phyloP scores from a whole-genome alignment of 1,140 invertebrate genomes.

The Platyscapa corneri region DNA sequence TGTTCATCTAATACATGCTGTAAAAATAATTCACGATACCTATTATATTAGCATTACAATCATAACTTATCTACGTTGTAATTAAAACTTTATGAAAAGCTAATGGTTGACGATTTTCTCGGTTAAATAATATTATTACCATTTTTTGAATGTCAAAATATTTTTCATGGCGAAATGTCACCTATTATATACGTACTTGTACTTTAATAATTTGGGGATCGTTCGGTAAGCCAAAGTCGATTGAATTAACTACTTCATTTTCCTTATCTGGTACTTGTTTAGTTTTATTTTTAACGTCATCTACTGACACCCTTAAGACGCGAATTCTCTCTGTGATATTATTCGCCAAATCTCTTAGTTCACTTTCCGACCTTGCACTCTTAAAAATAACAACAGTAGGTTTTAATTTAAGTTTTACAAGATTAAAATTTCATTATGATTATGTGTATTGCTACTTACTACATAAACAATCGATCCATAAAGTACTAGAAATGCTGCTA shows the following conservation, averaged over 20 bases:
- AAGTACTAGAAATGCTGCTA: background rate
- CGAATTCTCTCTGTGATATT: background rate
- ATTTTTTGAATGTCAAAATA: no score
- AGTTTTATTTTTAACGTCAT: background rate
- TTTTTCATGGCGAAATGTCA: no score
- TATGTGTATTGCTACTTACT: background rate
- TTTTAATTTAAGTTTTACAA: background rate
- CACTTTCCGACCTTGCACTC: background rate
- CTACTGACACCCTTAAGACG: background rate
- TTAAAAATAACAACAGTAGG: background rate
- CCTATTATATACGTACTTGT: background rate
- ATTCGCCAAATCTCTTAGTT: background rate
- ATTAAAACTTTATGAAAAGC: no score
- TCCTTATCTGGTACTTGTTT: background rate
- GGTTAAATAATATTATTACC: no score
- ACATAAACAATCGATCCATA: background rate
- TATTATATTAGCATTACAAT: background rate
- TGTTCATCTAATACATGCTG: background rate
- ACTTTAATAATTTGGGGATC: background rate
- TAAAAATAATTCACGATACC: background rate
- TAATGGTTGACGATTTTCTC: no score
- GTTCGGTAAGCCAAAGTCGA: background rate
- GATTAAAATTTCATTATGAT: background rate
- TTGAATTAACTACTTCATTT: background rate
- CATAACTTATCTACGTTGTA: background rate